Evolutionary conservation across 2,113 vertebrate genomes (phyloP).

Genomic region (Stercorarius parasiticus): DNA sequence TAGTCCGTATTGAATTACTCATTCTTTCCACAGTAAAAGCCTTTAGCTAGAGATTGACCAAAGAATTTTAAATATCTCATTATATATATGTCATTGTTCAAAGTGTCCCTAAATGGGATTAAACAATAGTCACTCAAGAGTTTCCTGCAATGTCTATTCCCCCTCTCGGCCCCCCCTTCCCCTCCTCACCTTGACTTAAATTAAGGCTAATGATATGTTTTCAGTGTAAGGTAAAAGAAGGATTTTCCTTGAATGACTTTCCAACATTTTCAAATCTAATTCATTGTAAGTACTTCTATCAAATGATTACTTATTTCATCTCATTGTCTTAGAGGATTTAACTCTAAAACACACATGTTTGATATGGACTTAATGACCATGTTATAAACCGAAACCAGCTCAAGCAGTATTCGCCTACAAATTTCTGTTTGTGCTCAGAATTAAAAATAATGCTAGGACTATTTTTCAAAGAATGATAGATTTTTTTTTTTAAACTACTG

Average conservation of each 20-base stretch:
- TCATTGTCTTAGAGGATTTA: constrained; percentile 49
- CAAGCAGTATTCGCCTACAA: background rate
- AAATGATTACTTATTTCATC: constrained; percentile 38
- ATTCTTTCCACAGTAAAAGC: constrained; percentile 72
- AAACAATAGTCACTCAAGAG: constrained; percentile 68
- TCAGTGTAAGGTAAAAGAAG: constrained; percentile 68
- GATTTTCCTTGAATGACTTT: constrained; percentile 68
- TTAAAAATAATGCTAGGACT: constrained; percentile 12
- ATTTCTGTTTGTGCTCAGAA: constrained; percentile 48
- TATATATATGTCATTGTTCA: constrained; percentile 76
- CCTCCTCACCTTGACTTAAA: constrained; percentile 66
- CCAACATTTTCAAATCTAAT: constrained; percentile 52
- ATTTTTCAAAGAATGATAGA: constrained; percentile 24
- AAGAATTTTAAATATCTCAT: constrained; percentile 78
- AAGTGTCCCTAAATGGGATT: constrained; percentile 80
- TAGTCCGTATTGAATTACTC: constrained; percentile 61
- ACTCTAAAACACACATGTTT: constrained; percentile 7
- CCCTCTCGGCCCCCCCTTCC: background rate
- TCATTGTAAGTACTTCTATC: constrained; percentile 29
- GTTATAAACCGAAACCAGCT: constrained; percentile 39
- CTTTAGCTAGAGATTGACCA: constrained; percentile 72
- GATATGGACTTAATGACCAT: background rate
- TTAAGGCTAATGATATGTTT: constrained; percentile 73
- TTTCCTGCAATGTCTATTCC: constrained; percentile 45
- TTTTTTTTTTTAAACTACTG: background rate